Evolutionary conservation across 2,113 vertebrate genomes (phyloP), one percentile per base, ranked within the genome.

Genomic region (Symphodus melops): DNA sequence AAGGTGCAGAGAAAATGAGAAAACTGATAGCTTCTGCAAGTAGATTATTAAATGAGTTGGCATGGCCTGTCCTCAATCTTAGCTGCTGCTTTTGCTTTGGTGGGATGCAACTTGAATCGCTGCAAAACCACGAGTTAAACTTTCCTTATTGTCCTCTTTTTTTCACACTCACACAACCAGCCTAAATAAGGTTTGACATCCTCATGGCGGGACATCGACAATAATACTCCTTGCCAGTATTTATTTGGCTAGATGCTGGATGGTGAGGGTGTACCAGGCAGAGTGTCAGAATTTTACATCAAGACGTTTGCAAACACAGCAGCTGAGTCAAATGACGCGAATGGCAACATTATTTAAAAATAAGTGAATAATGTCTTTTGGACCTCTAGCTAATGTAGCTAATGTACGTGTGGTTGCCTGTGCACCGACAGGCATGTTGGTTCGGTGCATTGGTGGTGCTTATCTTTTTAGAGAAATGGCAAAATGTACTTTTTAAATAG

Each of bases 101-200:
- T 33, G 4, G 28, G 28, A 33, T 2, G 6, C 28, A 33, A 33
- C 28, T 33, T 33, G 28, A 82, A 79, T 79, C 13, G 55, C 21
- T 51, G 41, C 42, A 36, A 75, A 60, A 60, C 8, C 57, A 44
- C 4, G 25, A 25, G 25, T 25, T 25, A 25, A 25, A 25, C 25
- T 25, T 25, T 25, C 2, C 54, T 12, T 49, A 39, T 5, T 16
- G 0, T 55, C 52, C 20, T 51, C 21, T 70, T 71, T 70, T 71
- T 28, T 17, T 39, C 54, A 37, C 28, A 77, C 33, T 80, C 57
- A 60, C 51, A 80, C 51, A 68, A 75, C 25, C n/a, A 17, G 55
- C 64, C 65, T 64, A 2, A 60, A 70, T n/a, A 77, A 49, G 11
- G 25, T 66, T 59, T 20, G 11, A 14, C n/a, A 7, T 59, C 75